Conservation (phyloP, 2,113 vertebrate genomes). For the Heterochromis multidens region DNA sequence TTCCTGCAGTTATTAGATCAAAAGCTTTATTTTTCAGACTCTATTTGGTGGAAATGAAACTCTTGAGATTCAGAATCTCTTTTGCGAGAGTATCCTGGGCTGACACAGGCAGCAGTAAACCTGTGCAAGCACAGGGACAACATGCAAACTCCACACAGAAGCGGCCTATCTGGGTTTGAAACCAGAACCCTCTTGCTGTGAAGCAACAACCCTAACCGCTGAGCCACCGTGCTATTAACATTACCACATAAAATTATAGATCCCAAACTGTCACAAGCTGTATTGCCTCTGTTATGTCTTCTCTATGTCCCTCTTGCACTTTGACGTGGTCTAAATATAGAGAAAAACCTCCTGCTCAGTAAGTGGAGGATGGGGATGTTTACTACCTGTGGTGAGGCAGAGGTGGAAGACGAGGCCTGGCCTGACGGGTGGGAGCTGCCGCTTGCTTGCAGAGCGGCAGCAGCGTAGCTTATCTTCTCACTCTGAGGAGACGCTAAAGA, state of each 20-base stretch:
- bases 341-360: background rate
- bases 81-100: background rate
- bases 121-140: background rate
- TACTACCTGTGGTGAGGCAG: constrained; percentile 70
- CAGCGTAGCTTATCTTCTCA: constrained; percentile 82
- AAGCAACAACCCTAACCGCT: background rate
- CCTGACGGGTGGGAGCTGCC: constrained; percentile 36
- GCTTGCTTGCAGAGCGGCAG: constrained; percentile 78
- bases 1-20: background rate
- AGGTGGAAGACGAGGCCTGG: constrained; percentile 43
- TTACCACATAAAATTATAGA: background rate
- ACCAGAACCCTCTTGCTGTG: background rate
- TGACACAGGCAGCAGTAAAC: background rate
- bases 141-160: background rate
- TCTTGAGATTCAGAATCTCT: background rate
- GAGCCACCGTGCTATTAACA: background rate
- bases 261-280: background rate
- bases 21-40: background rate
- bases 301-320: background rate
- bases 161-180: background rate
- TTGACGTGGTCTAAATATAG: background rate
- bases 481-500: constrained; percentile 69
- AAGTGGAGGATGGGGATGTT: background rate
- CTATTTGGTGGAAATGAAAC: background rate
- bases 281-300: background rate